Evolutionary conservation across 1,140 invertebrate genomes (phyloP), one percentile per base, ranked within the genome.

Genomic region (Mamestra configurata): DNA sequence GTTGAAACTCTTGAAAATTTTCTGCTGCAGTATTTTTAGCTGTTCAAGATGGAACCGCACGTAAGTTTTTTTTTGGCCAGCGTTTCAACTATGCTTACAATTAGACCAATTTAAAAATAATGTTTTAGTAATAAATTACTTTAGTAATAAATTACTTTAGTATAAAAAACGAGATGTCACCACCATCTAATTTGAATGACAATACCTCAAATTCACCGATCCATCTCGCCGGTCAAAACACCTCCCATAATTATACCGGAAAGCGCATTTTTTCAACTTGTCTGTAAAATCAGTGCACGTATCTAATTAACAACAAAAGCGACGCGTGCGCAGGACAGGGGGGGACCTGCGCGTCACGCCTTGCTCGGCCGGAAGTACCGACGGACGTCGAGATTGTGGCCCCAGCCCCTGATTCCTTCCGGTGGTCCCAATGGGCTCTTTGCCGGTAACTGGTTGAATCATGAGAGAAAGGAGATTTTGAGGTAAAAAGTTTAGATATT

Each of bases 401-500:
- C 86, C 88, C 87, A 89, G 90, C 89, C 90, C 89, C 91, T 92
- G 93, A 93, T 92, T 91, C 91, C 92, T 94, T 94, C 93, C 93
- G 93, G 89, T 89, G 88, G 70, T 87, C 84, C 87, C 84, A 82
- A 84, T 90, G 88, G 85, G 82, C 82, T 82, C 84, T 66, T 73
- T 73, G 82, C 75, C 79, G 59, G 43, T 70, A 22, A 77, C 22
- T 53, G 57, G 76, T 37, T 82, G 80, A 89, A 82, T 35, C 37
- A 86, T 6, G n/a, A 66, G 79, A 81, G 61, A 75, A 35, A 6
- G 80, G 83, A 82, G 85, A 5, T 80, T 59, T 40, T 20, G 24
- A 31, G 68, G 57, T 66, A 66, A 40, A 40, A 40, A 20, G 64
- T 15, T 35, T 66, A 66, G 53, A 11, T 35, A 7, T 27, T 70